Base-by-base conservation (phyloP, 2,113 vertebrate genomes). In the Tragelaphus imberbis region DNA sequence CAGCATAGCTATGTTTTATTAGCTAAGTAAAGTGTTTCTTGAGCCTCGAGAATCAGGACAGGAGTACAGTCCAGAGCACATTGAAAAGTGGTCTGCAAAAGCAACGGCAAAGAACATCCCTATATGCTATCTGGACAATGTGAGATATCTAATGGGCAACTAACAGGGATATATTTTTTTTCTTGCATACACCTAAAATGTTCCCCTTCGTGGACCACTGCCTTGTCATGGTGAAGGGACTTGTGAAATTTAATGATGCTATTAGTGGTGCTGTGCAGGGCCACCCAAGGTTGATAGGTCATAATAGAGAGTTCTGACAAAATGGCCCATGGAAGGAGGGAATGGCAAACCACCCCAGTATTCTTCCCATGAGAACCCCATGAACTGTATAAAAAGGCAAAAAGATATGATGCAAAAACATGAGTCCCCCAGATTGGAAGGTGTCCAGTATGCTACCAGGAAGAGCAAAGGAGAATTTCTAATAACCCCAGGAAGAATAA, bases 101-200 rank as follows among this genome's bases (percentile, higher is more conserved):
- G 5, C 17, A 51, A 44, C 0, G 30, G 10, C 30, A 77, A 82
- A 23, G 10, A 93, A 3, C 28, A 71, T 1, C 3, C 5, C 17
- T 61, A 2, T 5, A 3, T 56, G 13, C 25, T 89, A 53, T 82
- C 19, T 79, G 16, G 16, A n/a, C 30, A 40, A 25, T 30, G 23
- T 36, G 2, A 44, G 8, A 0, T 28, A 33, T 40, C 4, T 3
- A 53, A 56, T 8, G 7, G 25, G 21, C 11, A 85, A 40, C 3
- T n/a, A 2, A 33, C 5, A 47, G 44, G 23, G 11, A 55, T n/a
- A 21, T 58, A 7, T 55, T 61, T 40, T 27, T 81, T 16, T 71
- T 11, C 65, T 36, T 71, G 36, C 19, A 84, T 3, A 2, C 3
- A 23, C 1, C 36, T 53, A 84, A 94, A 5, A 80, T 44, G 19